A percentile compares a stretch with the other conserved stretches of the same genome.
These are phyloP conservation scores for Tangara arthus DNA, from an alignment of 2,797 vertebrate genomes.

Conservation along the genomic window DNA sequence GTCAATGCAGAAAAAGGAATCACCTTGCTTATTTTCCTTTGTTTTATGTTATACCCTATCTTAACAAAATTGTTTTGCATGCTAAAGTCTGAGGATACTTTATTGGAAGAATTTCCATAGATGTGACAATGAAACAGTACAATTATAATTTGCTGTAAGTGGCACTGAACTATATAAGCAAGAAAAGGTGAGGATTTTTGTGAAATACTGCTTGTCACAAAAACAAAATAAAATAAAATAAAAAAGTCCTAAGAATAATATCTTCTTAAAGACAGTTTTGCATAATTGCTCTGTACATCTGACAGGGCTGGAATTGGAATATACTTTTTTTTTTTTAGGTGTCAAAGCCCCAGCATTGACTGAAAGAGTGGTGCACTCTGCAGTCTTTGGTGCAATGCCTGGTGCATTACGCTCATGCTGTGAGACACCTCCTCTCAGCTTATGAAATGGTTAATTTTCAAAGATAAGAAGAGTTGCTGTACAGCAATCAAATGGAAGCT, in stretches of 20 bases:
- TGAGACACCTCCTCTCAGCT: not conserved
- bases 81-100: not conserved
- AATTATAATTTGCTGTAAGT: constrained; percentile 22
- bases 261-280: constrained; percentile 17
- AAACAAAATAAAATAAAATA: not conserved
- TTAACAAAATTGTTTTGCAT: not conserved
- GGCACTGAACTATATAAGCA: not conserved
- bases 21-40: constrained; percentile 36
- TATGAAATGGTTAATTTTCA: constrained; percentile 58
- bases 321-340: constrained; percentile 18
- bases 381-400: constrained; percentile 64
- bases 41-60: not conserved
- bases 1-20: not conserved
- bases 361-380: constrained; percentile 42
- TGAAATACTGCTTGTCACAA: not conserved
- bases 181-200: not conserved
- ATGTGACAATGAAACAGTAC: constrained; percentile 13
- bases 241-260: not conserved
- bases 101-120: not conserved
- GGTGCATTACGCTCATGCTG: constrained; percentile 36
- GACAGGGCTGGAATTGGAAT: constrained; percentile 29
- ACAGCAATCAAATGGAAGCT: constrained; percentile 50
- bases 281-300: constrained; percentile 17
- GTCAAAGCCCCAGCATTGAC: constrained; percentile 32
- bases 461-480: constrained; percentile 53